phyloP scores from a whole-genome alignment of 2,113 vertebrate species.

The Hypomesus transpacificus region DNA sequence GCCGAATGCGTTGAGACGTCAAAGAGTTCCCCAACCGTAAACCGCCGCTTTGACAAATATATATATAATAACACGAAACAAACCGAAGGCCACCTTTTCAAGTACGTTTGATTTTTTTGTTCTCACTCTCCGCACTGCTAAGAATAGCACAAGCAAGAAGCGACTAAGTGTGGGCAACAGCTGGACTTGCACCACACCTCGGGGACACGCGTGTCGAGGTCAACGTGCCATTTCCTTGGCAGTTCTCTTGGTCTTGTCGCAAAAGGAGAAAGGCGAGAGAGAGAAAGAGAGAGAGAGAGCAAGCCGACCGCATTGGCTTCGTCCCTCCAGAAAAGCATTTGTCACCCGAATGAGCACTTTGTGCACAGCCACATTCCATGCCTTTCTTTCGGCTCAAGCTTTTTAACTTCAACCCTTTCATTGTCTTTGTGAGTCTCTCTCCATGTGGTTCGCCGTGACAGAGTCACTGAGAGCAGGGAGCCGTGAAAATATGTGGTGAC shows the following conservation, averaged over 20 bases:
- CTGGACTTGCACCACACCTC: not conserved
- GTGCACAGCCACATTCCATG: conserved; percentile 3
- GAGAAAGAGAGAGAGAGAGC: conserved; percentile 4
- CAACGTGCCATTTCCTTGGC: conserved; percentile 3
- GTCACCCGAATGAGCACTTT: conserved; percentile 22
- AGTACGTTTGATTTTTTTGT: not conserved
- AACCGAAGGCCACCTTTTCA: not conserved
- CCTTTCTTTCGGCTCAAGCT: not conserved
- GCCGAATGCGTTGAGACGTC: not conserved
- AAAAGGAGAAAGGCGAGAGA: not conserved
- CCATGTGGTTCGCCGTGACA: not conserved
- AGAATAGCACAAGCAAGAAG: not conserved
- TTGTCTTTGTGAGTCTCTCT: conserved; percentile 1
- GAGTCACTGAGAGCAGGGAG: not conserved
- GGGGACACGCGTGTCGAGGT: not conserved
- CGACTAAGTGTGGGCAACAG: not conserved
- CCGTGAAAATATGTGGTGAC: not conserved
- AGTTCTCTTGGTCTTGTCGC: not conserved
- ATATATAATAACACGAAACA: not conserved
- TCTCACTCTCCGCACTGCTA: not conserved
- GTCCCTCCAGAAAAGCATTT: not conserved
- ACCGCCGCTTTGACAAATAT: not conserved
- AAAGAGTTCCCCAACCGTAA: not conserved
- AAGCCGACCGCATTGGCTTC: not conserved
- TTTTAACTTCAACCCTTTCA: not conserved